Percentiles rank a stretch among this genome's conserved stretches.
These are phyloP conservation scores for Tenthredo mesomela DNA, from an alignment of 2,888 invertebrate species.

Conservation along the genomic window DNA sequence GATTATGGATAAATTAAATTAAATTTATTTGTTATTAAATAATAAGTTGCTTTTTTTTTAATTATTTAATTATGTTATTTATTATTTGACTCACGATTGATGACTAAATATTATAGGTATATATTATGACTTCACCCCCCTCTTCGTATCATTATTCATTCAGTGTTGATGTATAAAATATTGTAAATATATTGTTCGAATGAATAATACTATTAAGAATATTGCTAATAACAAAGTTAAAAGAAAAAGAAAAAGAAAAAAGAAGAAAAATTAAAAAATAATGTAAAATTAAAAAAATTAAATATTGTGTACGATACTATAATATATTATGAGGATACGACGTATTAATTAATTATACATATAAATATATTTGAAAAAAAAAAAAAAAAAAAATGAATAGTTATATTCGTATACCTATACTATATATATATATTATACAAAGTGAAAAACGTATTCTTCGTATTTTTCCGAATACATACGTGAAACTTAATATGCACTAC, in stretches of 20 bases:
- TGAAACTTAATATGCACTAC: neutral
- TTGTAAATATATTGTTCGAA: constrained; percentile 33
- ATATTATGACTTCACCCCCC: neutral
- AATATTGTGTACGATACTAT: neutral
- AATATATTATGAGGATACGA: constrained; percentile 49
- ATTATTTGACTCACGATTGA: neutral
- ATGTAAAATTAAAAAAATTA: neutral
- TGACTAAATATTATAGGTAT: neutral
- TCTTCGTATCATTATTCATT: neutral
- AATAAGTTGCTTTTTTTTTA: neutral
- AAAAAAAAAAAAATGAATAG: constrained; percentile 59
- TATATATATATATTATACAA: neutral
- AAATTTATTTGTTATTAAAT: neutral
- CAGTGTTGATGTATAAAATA: constrained; percentile 30
- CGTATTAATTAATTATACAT: constrained; percentile 57
- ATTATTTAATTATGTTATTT: neutral
- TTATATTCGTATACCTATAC: constrained; percentile 56
- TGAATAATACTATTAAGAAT: constrained; percentile 42
- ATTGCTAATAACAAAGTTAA: constrained; percentile 22
- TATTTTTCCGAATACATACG: neutral
- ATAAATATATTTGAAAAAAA: constrained; percentile 60
- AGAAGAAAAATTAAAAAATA: neutral
- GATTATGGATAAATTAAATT: neutral
- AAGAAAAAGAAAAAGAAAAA: neutral
- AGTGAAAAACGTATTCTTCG: neutral